A percentile compares a stretch with the other conserved stretches of the same genome.
These are phyloP conservation scores for Linepithema humile DNA, from an alignment of 1,140 invertebrate genomes.

Conservation along the genomic window DNA sequence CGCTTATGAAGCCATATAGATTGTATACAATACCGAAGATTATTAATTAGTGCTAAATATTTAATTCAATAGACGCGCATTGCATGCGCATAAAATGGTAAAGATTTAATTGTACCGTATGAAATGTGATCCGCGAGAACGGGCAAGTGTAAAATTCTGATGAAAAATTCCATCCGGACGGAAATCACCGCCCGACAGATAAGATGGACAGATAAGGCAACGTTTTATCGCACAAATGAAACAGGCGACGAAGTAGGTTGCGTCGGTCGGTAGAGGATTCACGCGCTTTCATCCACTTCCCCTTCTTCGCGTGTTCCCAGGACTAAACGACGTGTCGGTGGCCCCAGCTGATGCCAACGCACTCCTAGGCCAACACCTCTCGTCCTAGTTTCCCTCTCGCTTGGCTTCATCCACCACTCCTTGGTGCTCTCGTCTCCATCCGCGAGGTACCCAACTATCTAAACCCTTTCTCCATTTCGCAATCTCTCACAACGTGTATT, in stretches of 20 bases:
- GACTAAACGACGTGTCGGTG: slow-evolving; percentile 76
- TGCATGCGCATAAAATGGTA: neutral
- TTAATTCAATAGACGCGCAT: neutral
- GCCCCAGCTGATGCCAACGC: slow-evolving; percentile 71
- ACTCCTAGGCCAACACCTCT: slow-evolving; percentile 74
- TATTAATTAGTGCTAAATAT: neutral
- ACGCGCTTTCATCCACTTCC: slow-evolving; percentile 52
- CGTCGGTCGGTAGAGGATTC: slow-evolving; percentile 58
- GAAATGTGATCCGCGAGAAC: neutral
- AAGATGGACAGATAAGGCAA: slow-evolving; percentile 27
- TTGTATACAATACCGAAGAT: neutral
- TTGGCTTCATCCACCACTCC: slow-evolving; percentile 54
- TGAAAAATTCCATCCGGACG: slow-evolving; percentile 38
- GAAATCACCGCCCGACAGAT: slow-evolving; percentile 43
- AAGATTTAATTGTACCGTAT: slow-evolving; percentile 1
- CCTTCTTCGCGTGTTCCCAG: slow-evolving; percentile 48
- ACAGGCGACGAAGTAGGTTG: slow-evolving; percentile 75
- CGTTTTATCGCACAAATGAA: slow-evolving; percentile 58
- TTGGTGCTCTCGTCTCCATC: slow-evolving; percentile 15
- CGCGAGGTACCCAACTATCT: neutral
- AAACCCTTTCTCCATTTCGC: neutral
- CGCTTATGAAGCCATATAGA: neutral
- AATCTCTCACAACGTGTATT: neutral
- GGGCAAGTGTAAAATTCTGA: slow-evolving; percentile 5
- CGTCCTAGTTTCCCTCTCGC: slow-evolving; percentile 71